Conservation (phyloP, 2,888 invertebrate genomes). For the Tortrix viridana region DNA sequence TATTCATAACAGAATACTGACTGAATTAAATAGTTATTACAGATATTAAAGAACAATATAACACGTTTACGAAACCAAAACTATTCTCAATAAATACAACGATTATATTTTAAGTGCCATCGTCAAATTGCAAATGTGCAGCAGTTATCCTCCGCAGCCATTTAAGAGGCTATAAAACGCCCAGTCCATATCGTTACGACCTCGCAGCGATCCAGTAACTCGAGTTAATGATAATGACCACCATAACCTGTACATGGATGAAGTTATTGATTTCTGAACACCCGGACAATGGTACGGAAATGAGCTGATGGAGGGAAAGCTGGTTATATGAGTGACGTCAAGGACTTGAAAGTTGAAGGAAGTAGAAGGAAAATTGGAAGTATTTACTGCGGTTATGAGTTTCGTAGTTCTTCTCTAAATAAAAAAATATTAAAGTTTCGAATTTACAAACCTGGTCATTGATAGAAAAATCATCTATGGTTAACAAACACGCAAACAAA, state of each 20-base stretch:
- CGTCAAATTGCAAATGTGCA: conserved; percentile 27
- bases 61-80: too few relatives aligned
- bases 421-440: too few relatives aligned
- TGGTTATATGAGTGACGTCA: conserved; percentile 4
- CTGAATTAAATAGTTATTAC: too few relatives aligned
- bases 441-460: too few relatives aligned
- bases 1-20: too few relatives aligned
- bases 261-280: conserved; percentile 37
- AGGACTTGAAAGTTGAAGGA: conserved; percentile 20
- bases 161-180: conserved; percentile 26
- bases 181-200: conserved; percentile 30
- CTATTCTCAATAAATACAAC: too few relatives aligned
- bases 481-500: too few relatives aligned
- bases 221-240: conserved; percentile 34
- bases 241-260: conserved; percentile 30
- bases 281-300: conserved; percentile 23
- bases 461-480: too few relatives aligned
- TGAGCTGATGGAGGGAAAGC: conserved; percentile 33
- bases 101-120: conserved; percentile 3
- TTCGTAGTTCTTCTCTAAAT: too few relatives aligned
- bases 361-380: background rate
- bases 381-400: too few relatives aligned
- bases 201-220: conserved; percentile 24
- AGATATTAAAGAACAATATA: too few relatives aligned
- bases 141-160: conserved; percentile 17